Percentiles rank a stretch among this genome's conserved stretches.
These are phyloP conservation scores for Eristalis intricaria DNA, from an alignment of 2,888 invertebrate genomes.

Conservation along the genomic window DNA sequence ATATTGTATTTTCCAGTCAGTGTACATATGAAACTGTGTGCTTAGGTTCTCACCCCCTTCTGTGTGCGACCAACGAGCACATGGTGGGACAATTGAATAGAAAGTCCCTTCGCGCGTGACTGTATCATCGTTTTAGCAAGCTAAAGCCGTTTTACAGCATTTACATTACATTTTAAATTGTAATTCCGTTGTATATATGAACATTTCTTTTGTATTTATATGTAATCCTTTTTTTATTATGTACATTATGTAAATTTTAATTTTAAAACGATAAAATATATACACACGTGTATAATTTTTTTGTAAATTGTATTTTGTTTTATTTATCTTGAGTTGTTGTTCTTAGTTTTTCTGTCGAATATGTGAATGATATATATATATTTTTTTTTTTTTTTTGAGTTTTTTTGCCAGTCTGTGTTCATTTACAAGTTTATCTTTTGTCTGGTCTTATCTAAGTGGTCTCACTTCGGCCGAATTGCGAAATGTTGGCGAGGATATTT, in stretches of 20 bases:
- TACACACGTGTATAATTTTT: neutral
- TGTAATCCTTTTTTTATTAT: neutral
- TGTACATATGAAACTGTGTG: constrained; percentile 6
- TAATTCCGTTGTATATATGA: constrained; percentile 28
- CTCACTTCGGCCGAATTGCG: too few species aligned
- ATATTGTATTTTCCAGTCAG: neutral
- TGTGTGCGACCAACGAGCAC: neutral
- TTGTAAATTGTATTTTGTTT: constrained; percentile 13
- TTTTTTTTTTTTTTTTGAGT: neutral
- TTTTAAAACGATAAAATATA: constrained; percentile 5
- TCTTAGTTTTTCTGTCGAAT: neutral
- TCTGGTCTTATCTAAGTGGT: too few species aligned
- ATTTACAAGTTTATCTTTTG: too few species aligned
- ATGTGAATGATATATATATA: neutral
- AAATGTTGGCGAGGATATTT: too few species aligned
- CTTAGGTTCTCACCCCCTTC: constrained; percentile 31
- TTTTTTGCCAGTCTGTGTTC: neutral
- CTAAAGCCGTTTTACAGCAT: constrained; percentile 17
- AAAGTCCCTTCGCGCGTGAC: constrained; percentile 54
- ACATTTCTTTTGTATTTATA: constrained; percentile 46
- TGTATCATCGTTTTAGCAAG: constrained; percentile 37
- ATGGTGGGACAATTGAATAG: neutral
- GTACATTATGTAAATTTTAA: constrained; percentile 8
- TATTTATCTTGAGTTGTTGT: neutral
- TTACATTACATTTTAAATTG: constrained; percentile 16